Base-by-base conservation (phyloP, 2,797 vertebrate genomes). In the Protonibea diacanthus region DNA sequence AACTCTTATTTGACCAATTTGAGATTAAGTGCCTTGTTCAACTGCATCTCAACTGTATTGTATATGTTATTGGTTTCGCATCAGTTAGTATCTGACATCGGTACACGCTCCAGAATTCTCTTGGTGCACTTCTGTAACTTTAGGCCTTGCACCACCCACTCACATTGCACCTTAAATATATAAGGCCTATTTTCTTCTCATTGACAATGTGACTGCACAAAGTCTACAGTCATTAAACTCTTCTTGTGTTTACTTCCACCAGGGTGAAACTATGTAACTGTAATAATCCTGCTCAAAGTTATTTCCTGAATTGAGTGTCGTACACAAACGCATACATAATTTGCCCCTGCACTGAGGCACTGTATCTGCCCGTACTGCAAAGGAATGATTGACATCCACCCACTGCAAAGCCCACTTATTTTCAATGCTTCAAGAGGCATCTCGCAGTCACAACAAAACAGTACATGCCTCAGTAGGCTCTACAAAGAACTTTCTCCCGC, bases 321-420 rank as follows among this genome's bases (percentile, higher is more conserved):
- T 38, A 69, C 71, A 74, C 29, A 73, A 71, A 84, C 74, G 84
- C 79, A 74, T 81, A 71, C 59, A 80, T 83, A 83, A 89, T 76
- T 73, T 40, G 80, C 40, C 64, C 51, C 40, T 25, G 60, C 60
- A 44, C 56, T 18, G 15, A 69, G 79, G 77, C 58, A n/a, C 53
- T n/a, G 58, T 49, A 71, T 85, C 71, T 57, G 73, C 62, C 61
- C 33, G 62, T 61, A 58, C 68, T 67, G 64, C 58, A 77, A 90
- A 76, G 53, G 51, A 82, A 75, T 90, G 91, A 93, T 66, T 86
- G 92, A 92, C 92, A 88, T 45, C 80, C 85, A 9, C 86, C 87
- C 84, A 83, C 87, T 88, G 77, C 59, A 18, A 84, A 81, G 74
- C 74, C 70, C 66, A 75, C 81, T 87, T 80, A 70, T 74, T 82